Percentiles rank a stretch among this genome's conserved stretches.
Evolutionary conservation across 2,888 invertebrate species (phyloP).

Genomic region (Melanostoma scalare): DNA sequence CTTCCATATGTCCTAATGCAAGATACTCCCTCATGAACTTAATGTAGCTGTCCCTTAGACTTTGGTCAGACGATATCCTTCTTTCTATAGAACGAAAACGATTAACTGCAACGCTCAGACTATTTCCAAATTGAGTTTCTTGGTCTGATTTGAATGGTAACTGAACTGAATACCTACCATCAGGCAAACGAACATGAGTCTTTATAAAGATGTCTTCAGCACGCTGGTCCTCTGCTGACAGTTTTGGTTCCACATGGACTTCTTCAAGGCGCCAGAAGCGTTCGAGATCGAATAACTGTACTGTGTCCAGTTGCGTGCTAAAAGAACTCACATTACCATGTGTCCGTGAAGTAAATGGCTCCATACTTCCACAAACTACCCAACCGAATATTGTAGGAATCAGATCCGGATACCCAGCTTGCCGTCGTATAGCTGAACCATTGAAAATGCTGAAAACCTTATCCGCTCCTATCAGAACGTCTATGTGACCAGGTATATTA

Average conservation of each 20-base stretch:
- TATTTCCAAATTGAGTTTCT: constrained; percentile 10
- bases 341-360: neutral
- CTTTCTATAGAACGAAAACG: constrained; percentile 9
- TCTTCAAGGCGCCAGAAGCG: constrained; percentile 22
- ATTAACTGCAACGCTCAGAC: neutral
- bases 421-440: constrained; percentile 1
- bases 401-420: constrained; percentile 7
- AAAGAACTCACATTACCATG: neutral
- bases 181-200: neutral
- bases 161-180: constrained; percentile 22
- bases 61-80: neutral
- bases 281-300: constrained; percentile 5
- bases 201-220: constrained; percentile 19
- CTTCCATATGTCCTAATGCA: constrained; percentile 44
- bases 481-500: neutral
- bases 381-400: constrained; percentile 18
- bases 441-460: constrained; percentile 22
- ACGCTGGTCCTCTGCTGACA: constrained; percentile 17
- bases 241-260: constrained; percentile 1
- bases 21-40: constrained; percentile 46
- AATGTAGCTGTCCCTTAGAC: constrained; percentile 1
- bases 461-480: constrained; percentile 8
- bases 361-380: constrained; percentile 11
- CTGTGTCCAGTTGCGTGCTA: constrained; percentile 11
- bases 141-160: constrained; percentile 19